Conservation (phyloP, 2,888 invertebrate genomes). For the Harpagoxenus sublaevis region DNA sequence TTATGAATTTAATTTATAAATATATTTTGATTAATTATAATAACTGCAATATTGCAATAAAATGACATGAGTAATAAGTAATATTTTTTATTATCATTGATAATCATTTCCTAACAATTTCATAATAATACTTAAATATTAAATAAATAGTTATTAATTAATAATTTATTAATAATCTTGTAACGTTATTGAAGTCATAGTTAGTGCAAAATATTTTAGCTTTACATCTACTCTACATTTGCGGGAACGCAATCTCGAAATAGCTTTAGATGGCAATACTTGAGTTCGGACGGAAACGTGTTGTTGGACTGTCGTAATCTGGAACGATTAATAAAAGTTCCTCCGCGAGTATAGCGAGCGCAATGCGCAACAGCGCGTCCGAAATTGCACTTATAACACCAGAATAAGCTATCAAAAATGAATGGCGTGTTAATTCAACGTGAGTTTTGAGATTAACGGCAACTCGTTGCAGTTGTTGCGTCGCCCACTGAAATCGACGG, state of each 20-base stretch:
- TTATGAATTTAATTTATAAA: neutral
- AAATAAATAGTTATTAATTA: neutral
- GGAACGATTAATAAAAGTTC: conserved; percentile 47
- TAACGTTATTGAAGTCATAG: neutral
- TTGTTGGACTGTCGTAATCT: conserved; percentile 48
- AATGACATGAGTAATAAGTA: neutral
- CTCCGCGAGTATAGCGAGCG: conserved; percentile 9
- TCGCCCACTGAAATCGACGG: conserved; percentile 19
- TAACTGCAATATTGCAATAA: neutral
- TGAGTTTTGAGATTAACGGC: conserved; percentile 34
- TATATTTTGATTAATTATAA: neutral
- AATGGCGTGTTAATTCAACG: conserved; percentile 33
- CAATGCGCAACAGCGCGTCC: conserved; percentile 13
- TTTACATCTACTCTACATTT: neutral
- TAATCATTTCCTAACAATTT: neutral
- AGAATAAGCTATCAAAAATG: conserved; percentile 36
- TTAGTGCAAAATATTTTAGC: neutral
- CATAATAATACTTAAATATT: neutral
- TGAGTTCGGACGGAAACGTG: neutral
- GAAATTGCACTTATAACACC: conserved; percentile 40
- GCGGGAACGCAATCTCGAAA: conserved; percentile 15
- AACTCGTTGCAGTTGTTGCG: conserved; percentile 9
- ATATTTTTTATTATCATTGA: neutral
- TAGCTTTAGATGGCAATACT: conserved; percentile 15
- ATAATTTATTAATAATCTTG: neutral